Conservation (phyloP, 92 coral and sea anemone species). For the Epizoanthus stellaris region DNA sequence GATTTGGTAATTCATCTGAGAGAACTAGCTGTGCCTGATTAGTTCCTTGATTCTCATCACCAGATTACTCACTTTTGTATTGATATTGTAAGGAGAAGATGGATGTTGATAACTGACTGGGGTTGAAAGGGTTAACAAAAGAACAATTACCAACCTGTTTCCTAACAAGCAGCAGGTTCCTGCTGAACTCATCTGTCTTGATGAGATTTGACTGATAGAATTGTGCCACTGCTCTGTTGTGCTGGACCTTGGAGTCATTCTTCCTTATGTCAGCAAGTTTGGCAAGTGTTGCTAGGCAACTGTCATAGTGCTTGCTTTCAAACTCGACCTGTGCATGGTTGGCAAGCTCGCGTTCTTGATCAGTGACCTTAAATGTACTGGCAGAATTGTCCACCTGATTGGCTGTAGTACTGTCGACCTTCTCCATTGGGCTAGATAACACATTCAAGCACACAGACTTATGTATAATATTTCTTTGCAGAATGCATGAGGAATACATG, state of each 20-base stretch:
- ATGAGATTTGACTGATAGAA: slow-evolving; percentile 78
- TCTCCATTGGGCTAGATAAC: slow-evolving; percentile 21
- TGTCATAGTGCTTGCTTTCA: slow-evolving; percentile 83
- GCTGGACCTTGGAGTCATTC: slow-evolving; percentile 83
- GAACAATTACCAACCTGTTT: slow-evolving; percentile 68
- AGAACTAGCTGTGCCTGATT: too few species aligned
- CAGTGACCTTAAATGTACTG: slow-evolving; percentile 64
- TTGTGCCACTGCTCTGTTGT: slow-evolving; percentile 85
- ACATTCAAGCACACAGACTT: background rate
- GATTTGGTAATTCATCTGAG: too few species aligned
- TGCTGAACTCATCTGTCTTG: slow-evolving; percentile 84
- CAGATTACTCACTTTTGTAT: too few species aligned
- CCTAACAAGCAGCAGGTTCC: slow-evolving; percentile 62
- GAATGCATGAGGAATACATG: too few species aligned
- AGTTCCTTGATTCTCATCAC: too few species aligned
- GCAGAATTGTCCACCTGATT: slow-evolving; percentile 23
- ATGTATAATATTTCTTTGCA: background rate
- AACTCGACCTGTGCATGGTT: slow-evolving; percentile 87
- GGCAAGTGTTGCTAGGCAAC: slow-evolving; percentile 72
- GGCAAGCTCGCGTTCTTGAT: slow-evolving; percentile 90
- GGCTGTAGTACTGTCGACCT: background rate
- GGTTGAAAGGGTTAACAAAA: too few species aligned
- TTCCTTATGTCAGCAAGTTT: slow-evolving; percentile 79
- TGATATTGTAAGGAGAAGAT: too few species aligned
- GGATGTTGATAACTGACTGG: too few species aligned